Conservation (phyloP, 1,140 invertebrate species). For the Ips nitidus region DNA sequence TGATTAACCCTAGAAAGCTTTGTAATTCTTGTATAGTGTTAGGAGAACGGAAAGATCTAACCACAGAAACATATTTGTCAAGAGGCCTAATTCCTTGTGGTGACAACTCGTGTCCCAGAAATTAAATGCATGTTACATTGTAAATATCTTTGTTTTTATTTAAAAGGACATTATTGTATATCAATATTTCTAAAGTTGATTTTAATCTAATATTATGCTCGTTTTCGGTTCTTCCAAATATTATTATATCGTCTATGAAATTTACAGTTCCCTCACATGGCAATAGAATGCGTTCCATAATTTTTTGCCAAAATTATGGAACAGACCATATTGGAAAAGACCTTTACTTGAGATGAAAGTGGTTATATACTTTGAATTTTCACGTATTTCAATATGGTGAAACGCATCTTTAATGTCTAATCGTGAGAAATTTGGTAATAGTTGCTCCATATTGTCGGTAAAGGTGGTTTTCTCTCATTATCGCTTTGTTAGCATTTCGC, state of each 20-base stretch:
- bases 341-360: constrained; percentile 48
- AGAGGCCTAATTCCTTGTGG: constrained; percentile 37
- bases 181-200: constrained; percentile 17
- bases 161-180: constrained; percentile 36
- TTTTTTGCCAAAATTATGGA: constrained; percentile 51
- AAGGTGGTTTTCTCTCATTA: constrained; percentile 42
- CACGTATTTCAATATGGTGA: constrained; percentile 41
- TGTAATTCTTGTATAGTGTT: constrained; percentile 42
- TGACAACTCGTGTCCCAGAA: constrained; percentile 45
- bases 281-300: constrained; percentile 45
- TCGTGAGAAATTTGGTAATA: constrained; percentile 42
- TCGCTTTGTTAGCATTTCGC: constrained; percentile 51
- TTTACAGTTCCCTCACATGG: constrained; percentile 30
- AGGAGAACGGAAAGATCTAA: constrained; percentile 37
- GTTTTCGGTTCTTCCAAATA: constrained; percentile 22
- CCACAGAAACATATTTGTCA: constrained; percentile 25
- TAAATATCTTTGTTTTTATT: constrained; percentile 41
- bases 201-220: constrained; percentile 20
- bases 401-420: constrained; percentile 44
- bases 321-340: constrained; percentile 48
- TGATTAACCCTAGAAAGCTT: constrained; percentile 47
- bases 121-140: constrained; percentile 26
- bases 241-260: constrained; percentile 21
- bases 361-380: constrained; percentile 33
- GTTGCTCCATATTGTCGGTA: constrained; percentile 41